Percentiles rank a stretch among this genome's conserved stretches.
These are phyloP conservation scores for Brachionus manjavacas DNA, from an alignment of 1,140 invertebrate genomes.

Conservation along the genomic window DNA sequence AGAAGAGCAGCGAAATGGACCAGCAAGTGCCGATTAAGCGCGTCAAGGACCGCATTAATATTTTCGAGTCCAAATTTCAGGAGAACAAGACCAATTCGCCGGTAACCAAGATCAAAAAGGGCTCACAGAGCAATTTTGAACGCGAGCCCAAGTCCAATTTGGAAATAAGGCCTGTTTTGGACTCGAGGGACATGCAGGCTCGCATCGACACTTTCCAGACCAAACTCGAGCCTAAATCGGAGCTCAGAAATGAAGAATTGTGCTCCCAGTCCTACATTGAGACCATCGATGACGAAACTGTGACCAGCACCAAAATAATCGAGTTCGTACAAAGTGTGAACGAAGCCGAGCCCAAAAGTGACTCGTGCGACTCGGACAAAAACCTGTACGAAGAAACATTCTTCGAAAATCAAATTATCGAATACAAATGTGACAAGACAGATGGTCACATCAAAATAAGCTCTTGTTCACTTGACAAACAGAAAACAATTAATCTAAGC, in stretches of 20 bases:
- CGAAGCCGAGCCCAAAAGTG: background rate
- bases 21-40: background rate
- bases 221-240: background rate
- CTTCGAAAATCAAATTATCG: slow-evolving; percentile 25
- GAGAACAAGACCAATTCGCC: background rate
- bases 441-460: background rate
- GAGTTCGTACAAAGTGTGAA: background rate
- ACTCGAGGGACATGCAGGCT: background rate
- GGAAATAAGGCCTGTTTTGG: background rate
- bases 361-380: slow-evolving; percentile 2
- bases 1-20: background rate
- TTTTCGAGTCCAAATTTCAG: slow-evolving; percentile 36
- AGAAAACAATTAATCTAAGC: slow-evolving; percentile 3
- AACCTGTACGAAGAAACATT: background rate
- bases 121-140: slow-evolving; percentile 3
- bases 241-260: background rate
- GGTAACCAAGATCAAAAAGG: slow-evolving; percentile 12
- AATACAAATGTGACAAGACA: background rate
- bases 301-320: background rate
- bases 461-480: background rate
- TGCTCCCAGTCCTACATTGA: slow-evolving; percentile 8
- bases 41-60: slow-evolving; percentile 14
- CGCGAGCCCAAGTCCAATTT: background rate
- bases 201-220: background rate
- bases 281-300: background rate